These are phyloP conservation scores for Salvelinus namaycush DNA, from an alignment of 2,113 vertebrate genomes.

Conservation along the genomic window DNA sequence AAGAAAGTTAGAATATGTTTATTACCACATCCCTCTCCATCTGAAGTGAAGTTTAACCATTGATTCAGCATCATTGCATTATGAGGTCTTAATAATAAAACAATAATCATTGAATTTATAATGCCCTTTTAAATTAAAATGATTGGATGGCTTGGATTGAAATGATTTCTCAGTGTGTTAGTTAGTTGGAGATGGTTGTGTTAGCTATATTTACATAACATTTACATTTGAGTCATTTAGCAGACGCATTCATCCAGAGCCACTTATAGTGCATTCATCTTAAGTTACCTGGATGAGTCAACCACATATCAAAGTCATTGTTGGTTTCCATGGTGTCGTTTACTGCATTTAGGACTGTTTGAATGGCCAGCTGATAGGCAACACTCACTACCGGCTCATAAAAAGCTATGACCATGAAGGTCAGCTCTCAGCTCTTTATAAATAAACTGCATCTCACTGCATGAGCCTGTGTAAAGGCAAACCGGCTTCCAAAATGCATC, in stretches of 20 bases:
- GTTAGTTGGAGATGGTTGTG: neutral
- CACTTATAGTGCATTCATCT: too few species aligned
- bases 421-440: constrained; percentile 34
- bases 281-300: too few species aligned
- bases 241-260: too few species aligned
- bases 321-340: neutral
- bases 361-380: constrained; percentile 6
- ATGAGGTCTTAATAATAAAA: too few species aligned
- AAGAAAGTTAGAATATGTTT: neutral
- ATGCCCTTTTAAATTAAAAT: neutral
- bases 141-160: neutral
- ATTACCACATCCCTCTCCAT: neutral
- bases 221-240: too few species aligned
- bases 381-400: neutral
- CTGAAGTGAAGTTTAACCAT: neutral
- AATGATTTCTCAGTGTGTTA: neutral
- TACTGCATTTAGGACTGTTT: neutral
- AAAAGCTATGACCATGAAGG: constrained; percentile 27
- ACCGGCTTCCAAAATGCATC: neutral
- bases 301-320: too few species aligned
- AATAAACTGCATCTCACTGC: constrained; percentile 29
- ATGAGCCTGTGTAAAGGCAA: constrained; percentile 9
- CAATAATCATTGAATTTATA: too few species aligned
- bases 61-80: too few species aligned
- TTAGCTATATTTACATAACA: too few species aligned